Percentiles rank a stretch among this genome's conserved stretches.
phyloP scores from a whole-genome alignment of 1,140 invertebrate species.

The Idris sp. region DNA sequence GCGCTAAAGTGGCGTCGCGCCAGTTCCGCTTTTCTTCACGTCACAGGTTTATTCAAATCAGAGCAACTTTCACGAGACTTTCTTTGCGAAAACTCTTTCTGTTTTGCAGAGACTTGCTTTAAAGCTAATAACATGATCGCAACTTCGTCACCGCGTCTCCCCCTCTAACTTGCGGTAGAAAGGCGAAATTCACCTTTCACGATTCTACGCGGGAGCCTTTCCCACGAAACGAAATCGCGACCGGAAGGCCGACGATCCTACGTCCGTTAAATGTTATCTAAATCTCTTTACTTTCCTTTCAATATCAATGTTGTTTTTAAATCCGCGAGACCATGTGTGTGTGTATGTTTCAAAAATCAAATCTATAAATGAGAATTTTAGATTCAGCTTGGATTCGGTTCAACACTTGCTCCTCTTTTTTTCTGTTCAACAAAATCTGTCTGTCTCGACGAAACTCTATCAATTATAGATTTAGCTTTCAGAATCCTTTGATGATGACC shows the following conservation, averaged over 20 bases:
- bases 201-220: constrained; percentile 32
- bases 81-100: constrained; percentile 61
- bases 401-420: constrained; percentile 12
- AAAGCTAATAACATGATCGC: constrained; percentile 53
- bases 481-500: constrained; percentile 47
- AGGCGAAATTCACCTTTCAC: constrained; percentile 61
- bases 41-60: constrained; percentile 47
- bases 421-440: constrained; percentile 24
- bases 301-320: constrained; percentile 36
- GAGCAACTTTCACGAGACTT: constrained; percentile 61
- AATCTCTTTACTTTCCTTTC: constrained; percentile 55
- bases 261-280: constrained; percentile 42
- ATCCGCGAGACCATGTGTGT: too few relatives aligned
- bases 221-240: constrained; percentile 60
- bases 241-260: constrained; percentile 42
- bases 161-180: too few relatives aligned
- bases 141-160: constrained; percentile 49
- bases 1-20: constrained; percentile 40
- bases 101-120: constrained; percentile 39
- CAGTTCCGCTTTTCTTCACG: constrained; percentile 52
- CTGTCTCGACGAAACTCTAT: constrained; percentile 28
- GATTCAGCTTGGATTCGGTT: constrained; percentile 30
- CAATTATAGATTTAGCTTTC: constrained; percentile 55
- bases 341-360: too few relatives aligned
- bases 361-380: constrained; percentile 30